Conservation (phyloP, 2,888 invertebrate genomes). For the Lasioglossum figueresi region DNA sequence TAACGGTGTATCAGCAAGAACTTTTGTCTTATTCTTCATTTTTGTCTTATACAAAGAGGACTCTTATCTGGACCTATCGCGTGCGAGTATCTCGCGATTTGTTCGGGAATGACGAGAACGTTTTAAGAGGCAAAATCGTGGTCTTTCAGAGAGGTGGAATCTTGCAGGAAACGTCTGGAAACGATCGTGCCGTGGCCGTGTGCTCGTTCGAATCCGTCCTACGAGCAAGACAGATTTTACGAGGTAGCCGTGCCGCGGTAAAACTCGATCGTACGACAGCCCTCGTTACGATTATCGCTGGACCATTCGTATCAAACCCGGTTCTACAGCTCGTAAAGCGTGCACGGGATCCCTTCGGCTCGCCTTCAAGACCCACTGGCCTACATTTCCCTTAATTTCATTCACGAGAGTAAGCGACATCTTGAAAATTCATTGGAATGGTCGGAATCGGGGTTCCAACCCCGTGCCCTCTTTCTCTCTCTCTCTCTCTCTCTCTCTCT, state of each 20-base stretch:
- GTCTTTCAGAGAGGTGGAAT: neutral
- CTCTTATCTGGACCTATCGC: too few relatives aligned
- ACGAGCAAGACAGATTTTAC: neutral
- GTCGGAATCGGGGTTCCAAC: conserved; percentile 27
- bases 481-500: neutral
- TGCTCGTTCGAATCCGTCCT: conserved; percentile 1
- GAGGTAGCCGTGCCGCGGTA: neutral
- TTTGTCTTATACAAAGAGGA: too few relatives aligned
- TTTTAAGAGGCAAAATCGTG: neutral
- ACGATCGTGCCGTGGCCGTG: neutral
- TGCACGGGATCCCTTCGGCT: neutral
- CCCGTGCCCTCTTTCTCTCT: neutral
- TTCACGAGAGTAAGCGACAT: neutral
- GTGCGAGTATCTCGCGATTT: too few relatives aligned
- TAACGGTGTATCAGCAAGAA: too few relatives aligned
- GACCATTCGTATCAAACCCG: neutral
- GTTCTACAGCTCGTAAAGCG: conserved; percentile 9
- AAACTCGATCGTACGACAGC: neutral
- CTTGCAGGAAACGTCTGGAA: neutral
- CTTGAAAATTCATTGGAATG: conserved; percentile 29
- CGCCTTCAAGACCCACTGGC: conserved; percentile 23
- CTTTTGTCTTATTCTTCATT: too few relatives aligned
- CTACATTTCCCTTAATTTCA: conserved; percentile 28
- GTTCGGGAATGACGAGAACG: neutral
- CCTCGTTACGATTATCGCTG: conserved; percentile 2